These are phyloP conservation scores for Sander lucioperca DNA, from an alignment of 2,113 vertebrate genomes.

Conservation along the genomic window DNA sequence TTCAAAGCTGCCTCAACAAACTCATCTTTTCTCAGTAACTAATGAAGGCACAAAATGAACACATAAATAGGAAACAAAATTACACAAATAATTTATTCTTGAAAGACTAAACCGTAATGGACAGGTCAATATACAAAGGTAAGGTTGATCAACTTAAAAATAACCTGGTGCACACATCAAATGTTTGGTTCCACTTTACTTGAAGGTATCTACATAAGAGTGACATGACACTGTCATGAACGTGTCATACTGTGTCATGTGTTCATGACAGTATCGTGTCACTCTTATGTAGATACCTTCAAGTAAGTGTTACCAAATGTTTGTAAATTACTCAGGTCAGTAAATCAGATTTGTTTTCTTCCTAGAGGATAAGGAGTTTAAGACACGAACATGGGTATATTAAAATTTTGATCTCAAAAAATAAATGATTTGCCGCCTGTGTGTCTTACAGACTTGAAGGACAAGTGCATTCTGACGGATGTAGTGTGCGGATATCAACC, in stretches of 20 bases:
- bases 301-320: slow-evolving; percentile 18
- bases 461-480: slow-evolving; percentile 67
- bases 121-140: slow-evolving; percentile 73
- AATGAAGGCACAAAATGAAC: slow-evolving; percentile 86
- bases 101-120: slow-evolving; percentile 75
- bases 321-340: slow-evolving; percentile 52
- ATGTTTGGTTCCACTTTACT: slow-evolving; percentile 18
- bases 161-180: slow-evolving; percentile 57
- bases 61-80: slow-evolving; percentile 83
- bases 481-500: slow-evolving; percentile 60
- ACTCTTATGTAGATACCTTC: no score
- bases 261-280: no score
- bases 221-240: no score
- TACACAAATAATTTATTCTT: slow-evolving; percentile 84
- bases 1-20: slow-evolving; percentile 74
- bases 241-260: no score
- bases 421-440: slow-evolving; percentile 62
- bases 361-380: slow-evolving; percentile 54
- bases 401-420: slow-evolving; percentile 76
- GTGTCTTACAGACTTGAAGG: slow-evolving; percentile 61
- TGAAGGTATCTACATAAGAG: no score
- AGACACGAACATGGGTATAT: slow-evolving; percentile 70
- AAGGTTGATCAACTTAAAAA: slow-evolving; percentile 64
- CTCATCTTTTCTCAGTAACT: slow-evolving; percentile 67
- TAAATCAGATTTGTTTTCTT: slow-evolving; percentile 45